These are phyloP conservation scores for Dasysyrphus albostriatus DNA, from an alignment of 2,888 invertebrate genomes.

Conservation along the genomic window DNA sequence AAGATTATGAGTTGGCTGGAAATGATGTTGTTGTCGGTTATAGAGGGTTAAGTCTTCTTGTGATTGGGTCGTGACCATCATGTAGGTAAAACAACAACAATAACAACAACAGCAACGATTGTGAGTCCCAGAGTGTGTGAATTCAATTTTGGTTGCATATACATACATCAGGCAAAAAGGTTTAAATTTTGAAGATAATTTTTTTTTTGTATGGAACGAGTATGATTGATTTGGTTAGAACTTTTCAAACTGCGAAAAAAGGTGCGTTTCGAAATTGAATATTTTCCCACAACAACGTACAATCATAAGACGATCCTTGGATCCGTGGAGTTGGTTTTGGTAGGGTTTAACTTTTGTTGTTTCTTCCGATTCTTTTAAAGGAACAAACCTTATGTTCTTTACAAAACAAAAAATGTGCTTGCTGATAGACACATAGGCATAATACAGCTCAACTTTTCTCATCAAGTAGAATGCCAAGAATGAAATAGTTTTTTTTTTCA, in stretches of 20 bases:
- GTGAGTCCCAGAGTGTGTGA: conserved; percentile 15
- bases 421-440: too few species aligned
- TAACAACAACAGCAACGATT: conserved; percentile 7
- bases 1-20: conserved; percentile 61
- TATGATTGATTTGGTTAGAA: conserved; percentile 33
- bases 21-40: conserved; percentile 59
- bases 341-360: too few species aligned
- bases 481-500: too few species aligned
- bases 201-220: neutral
- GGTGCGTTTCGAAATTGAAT: conserved; percentile 9
- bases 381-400: too few species aligned
- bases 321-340: neutral
- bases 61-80: conserved; percentile 73
- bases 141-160: conserved; percentile 16
- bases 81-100: conserved; percentile 14
- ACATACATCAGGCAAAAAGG: neutral
- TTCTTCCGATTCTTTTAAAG: too few species aligned
- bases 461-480: too few species aligned
- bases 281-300: neutral
- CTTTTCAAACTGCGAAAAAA: neutral
- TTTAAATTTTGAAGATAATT: conserved; percentile 10
- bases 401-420: too few species aligned
- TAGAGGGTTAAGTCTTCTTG: conserved; percentile 51
- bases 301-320: neutral
- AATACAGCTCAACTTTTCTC: too few species aligned